Base-by-base conservation (phyloP, 2,113 vertebrate species). In the Coracopsis vasa region DNA sequence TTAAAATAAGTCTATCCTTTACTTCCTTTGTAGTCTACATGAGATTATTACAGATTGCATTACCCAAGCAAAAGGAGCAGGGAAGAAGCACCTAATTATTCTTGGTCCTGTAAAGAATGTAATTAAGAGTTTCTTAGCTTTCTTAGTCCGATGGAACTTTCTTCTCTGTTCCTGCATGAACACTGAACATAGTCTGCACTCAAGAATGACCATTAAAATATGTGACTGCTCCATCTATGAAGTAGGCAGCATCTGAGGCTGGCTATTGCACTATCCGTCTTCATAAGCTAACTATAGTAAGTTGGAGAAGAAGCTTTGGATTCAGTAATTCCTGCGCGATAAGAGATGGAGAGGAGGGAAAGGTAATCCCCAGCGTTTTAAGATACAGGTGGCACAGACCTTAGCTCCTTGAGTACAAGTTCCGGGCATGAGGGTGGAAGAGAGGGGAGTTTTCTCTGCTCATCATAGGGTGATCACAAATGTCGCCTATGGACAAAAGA, bases 401-500 rank as follows among this genome's bases (percentile, higher is more conserved):
- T 94, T 80, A 86, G 73, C 58, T 91, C 51, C 73, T 78, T 62
- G 53, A 88, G 94, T 13, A 16, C 66, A 56, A 48, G 47, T 31
- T 94, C 29, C 47, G 81, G 86, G 72, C 64, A 42, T 21, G 61
- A 75, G 83, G 47, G 37, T 77, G 44, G 74, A 93, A 90, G 66
- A 92, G 39, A 94, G 58, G 73, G 86, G 77, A 94, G 83, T 89
- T 94, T 92, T 86, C 70, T 95, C 94, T 94, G 88, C 65, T 93
- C 77, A 79, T 80, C 94, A 89, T 96, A 91, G 56, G 90, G 83
- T 93, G 83, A 88, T 95, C 86, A 56, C 73, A 90, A 93, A 58
- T 90, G 81, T 87, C 86, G 95, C 93, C 96, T 96, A 89, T 37
- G 92, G 78, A 95, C 91, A 96, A 95, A 95, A 97, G 92, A 92